These are phyloP conservation scores for Dinomys branickii DNA, from an alignment of 2,113 vertebrate genomes.

Conservation along the genomic window DNA sequence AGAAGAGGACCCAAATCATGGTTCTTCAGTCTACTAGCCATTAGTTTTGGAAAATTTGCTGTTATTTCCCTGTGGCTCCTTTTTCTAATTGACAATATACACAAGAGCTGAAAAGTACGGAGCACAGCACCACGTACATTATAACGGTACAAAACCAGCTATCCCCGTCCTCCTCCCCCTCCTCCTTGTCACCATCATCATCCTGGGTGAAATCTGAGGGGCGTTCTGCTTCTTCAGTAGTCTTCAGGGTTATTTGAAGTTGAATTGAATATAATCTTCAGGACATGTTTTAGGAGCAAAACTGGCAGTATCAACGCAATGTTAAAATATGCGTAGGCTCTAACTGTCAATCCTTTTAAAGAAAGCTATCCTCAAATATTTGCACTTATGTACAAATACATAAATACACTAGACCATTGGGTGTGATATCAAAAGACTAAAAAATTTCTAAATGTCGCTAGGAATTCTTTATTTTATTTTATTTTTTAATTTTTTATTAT, in stretches of 20 bases:
- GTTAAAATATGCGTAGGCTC: not conserved
- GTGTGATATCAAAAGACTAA: not conserved
- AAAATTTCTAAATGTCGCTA: slow-evolving; percentile 17
- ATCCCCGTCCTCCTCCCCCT: too few species aligned
- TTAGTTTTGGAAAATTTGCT: not conserved
- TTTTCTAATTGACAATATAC: not conserved
- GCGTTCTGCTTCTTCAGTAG: not conserved
- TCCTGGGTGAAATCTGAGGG: not conserved
- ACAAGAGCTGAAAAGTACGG: not conserved
- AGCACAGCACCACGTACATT: not conserved
- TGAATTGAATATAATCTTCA: not conserved
- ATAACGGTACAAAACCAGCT: not conserved
- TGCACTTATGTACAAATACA: not conserved
- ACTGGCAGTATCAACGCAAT: not conserved
- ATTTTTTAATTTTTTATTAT: too few species aligned
- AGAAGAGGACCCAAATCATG: not conserved
- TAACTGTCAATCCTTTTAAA: not conserved
- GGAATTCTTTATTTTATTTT: too few species aligned
- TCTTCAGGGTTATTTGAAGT: not conserved
- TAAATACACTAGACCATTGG: not conserved
- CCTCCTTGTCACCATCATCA: not conserved
- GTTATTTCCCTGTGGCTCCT: not conserved
- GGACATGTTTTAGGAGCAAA: not conserved
- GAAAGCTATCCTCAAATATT: not conserved
- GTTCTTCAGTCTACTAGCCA: not conserved